A percentile compares a stretch with the other conserved stretches of the same genome.
Conservation (phyloP, 2,888 invertebrate species). For the Ecliptopera silaceata region DNA sequence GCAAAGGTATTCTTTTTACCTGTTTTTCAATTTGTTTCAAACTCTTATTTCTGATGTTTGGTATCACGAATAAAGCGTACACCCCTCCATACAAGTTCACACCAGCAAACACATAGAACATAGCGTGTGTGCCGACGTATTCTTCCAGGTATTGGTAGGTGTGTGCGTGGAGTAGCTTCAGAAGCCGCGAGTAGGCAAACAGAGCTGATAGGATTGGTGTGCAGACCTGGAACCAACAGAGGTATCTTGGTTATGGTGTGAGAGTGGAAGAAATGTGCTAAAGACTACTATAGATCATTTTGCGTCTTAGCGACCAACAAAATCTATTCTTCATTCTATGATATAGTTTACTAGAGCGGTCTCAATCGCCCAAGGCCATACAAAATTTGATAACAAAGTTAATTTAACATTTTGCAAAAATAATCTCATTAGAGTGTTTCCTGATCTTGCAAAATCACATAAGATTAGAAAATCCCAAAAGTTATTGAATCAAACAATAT, state of each 20-base stretch:
- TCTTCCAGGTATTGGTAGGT: constrained; percentile 63
- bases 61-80: constrained; percentile 59
- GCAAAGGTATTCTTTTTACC: constrained; percentile 59
- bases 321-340: too few species aligned
- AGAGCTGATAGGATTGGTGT: constrained; percentile 55
- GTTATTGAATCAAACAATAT: too few species aligned
- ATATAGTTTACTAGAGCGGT: too few species aligned
- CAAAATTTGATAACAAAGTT: too few species aligned
- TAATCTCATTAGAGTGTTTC: too few species aligned
- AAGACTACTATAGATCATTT: too few species aligned
- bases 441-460: too few species aligned
- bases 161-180: constrained; percentile 61
- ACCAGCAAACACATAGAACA: constrained; percentile 64
- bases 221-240: constrained; percentile 58
- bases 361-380: too few species aligned
- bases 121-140: constrained; percentile 60
- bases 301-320: neutral
- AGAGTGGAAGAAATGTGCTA: too few species aligned
- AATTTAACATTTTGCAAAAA: too few species aligned
- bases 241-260: too few species aligned
- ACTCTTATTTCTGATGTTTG: constrained; percentile 53
- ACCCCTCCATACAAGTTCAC: constrained; percentile 66
- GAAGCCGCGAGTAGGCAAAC: constrained; percentile 57
- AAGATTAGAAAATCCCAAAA: too few species aligned
- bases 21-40: constrained; percentile 64